Evolutionary conservation across 2,888 invertebrate species (phyloP), one percentile per base, ranked within the genome.

Genomic region (Yponomeuta sedellus): DNA sequence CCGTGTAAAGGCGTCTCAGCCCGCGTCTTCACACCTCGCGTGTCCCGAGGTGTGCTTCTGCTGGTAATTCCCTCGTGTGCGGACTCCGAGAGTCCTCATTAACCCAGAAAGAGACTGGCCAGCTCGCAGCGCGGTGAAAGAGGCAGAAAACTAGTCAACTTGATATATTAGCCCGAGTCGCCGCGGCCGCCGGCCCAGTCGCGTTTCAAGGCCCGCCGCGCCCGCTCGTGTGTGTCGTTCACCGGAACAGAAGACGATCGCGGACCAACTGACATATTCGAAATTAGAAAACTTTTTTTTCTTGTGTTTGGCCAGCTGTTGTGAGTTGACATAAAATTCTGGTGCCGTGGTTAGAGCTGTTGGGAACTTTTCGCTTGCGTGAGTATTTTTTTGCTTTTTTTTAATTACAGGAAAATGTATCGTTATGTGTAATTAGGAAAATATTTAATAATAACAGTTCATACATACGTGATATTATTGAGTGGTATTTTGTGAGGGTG

Each of bases 51-150:
- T 12, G 16, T 16, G 44, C 44, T 52, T 52, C 44, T 52, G 44
- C 44, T 52, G 16, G 16, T 16, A 52, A 1, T 52, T 1, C 16
- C 12, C 44, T 16, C 16, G 12, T 52, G 44, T 52, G 11, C 12
- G 34, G 28, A 34, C 58, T 34, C 28, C 16, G 56, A 44, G 63
- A 44, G 19, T 63, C 22, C 63, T 63, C 63, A 63, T 63, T 63
- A 63, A 63, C 63, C 63, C 44, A 63, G 63, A 63, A 63, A 61
- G 61, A 61, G 61, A 61, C 61, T 61, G 61, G 61, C 61, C 25
- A 34, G 63, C 44, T 40, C 11, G 20, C 39, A 39, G 61, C 28
- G 40, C 63, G 28, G 63, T 63, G 63, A 63, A 63, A 63, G 63
- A 63, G 19, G 63, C 19, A 63, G 63, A 16, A 63, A 63, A 63